Evolutionary conservation across 2,797 vertebrate species (phyloP).

Genomic region (Artibeus lituratus): DNA sequence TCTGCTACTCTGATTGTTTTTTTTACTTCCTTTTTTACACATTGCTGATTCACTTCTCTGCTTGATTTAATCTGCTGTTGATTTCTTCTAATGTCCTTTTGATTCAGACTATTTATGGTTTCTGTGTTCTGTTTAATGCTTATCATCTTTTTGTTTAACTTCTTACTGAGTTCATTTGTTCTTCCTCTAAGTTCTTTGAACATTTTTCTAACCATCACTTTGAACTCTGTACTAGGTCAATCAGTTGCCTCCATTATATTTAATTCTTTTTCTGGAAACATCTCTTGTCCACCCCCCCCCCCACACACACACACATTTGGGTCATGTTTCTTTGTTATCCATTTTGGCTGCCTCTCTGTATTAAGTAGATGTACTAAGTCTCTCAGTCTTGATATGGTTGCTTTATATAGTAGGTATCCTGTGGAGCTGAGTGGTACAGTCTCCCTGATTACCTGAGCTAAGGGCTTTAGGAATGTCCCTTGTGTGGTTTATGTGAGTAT

Average conservation of each 20-base stretch:
- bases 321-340: not conserved
- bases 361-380: not conserved
- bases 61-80: no score
- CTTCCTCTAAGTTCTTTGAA: no score
- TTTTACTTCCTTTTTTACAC: no score
- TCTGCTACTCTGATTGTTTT: no score
- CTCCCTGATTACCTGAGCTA: not conserved
- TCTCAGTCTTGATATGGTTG: no score
- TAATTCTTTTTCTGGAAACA: not conserved
- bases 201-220: not conserved
- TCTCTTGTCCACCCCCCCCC: not conserved
- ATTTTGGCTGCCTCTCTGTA: not conserved
- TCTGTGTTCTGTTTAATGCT: no score
- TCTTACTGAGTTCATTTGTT: no score
- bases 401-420: no score
- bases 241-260: not conserved
- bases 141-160: no score
- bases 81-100: no score
- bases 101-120: no score
- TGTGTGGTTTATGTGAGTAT: not conserved
- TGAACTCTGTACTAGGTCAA: not conserved
- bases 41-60: no score
- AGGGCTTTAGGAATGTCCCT: not conserved
- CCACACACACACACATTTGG: not conserved
- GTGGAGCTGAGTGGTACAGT: not conserved